These are phyloP conservation scores for Enhydra lutris DNA, from an alignment of 2,113 vertebrate genomes.

Conservation along the genomic window DNA sequence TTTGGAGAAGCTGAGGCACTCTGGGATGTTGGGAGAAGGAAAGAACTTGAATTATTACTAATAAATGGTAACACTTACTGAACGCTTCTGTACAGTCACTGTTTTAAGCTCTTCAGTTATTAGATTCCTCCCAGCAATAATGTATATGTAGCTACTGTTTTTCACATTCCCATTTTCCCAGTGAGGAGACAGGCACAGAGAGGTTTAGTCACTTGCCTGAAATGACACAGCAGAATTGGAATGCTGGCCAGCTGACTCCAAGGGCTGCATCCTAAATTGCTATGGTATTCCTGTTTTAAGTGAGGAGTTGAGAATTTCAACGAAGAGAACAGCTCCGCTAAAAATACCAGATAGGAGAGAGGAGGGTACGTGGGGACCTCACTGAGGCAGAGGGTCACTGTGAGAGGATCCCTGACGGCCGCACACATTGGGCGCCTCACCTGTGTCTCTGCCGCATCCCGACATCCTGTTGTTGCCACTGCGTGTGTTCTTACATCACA, in stretches of 20 bases:
- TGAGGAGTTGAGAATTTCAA: not conserved
- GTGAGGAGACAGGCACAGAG: not conserved
- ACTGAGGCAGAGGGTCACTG: not conserved
- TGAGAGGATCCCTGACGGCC: no score
- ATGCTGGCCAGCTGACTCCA: not conserved
- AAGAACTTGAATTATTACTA: not conserved
- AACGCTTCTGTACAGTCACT: not conserved
- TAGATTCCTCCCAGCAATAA: not conserved
- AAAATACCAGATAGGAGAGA: not conserved
- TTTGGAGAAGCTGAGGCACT: not conserved
- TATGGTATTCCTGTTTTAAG: not conserved
- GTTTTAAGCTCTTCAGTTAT: not conserved
- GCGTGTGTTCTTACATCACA: not conserved
- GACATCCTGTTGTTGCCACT: not conserved
- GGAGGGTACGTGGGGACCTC: not conserved
- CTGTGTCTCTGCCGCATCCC: not conserved
- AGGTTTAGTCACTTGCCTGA: not conserved
- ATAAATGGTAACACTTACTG: not conserved
- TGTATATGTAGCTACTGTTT: not conserved
- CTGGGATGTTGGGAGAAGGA: not conserved
- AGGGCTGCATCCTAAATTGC: not conserved
- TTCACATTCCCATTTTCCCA: not conserved
- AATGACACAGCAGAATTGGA: not conserved
- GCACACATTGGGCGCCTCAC: accelerated
- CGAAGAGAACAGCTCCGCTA: not conserved